phyloP scores from a whole-genome alignment of 2,888 invertebrate genomes.

The Adelognathus sp. region DNA sequence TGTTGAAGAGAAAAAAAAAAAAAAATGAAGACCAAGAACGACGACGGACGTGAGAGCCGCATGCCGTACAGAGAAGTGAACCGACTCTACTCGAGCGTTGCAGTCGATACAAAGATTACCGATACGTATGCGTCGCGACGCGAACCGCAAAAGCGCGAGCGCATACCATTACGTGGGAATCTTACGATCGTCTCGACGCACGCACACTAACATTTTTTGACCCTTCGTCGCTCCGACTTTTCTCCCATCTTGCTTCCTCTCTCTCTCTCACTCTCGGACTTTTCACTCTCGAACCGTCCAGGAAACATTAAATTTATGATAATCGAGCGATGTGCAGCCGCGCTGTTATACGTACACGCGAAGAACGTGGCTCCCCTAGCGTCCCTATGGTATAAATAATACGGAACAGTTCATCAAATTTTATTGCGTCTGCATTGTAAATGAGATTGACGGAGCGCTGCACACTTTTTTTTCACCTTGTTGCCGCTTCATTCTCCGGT shows the following conservation, averaged over 20 bases:
- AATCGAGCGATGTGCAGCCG: conserved; percentile 36
- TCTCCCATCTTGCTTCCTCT: not conserved
- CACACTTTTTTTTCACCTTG: conserved; percentile 7
- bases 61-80: not conserved
- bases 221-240: not conserved
- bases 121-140: conserved; percentile 22
- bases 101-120: conserved; percentile 19
- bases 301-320: conserved; percentile 59
- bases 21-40: not conserved
- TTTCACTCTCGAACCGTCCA: conserved; percentile 23
- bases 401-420: conserved; percentile 59
- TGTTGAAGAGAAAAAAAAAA: not conserved
- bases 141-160: conserved; percentile 17
- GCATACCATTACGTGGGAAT: conserved; percentile 46
- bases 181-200: conserved; percentile 16
- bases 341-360: too few species aligned
- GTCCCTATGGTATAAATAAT: conserved; percentile 57
- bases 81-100: too few species aligned
- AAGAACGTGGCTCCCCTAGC: too few species aligned
- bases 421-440: conserved; percentile 61
- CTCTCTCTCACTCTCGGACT: not conserved
- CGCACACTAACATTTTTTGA: too few species aligned
- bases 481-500: too few species aligned
- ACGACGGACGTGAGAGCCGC: not conserved
- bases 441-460: conserved; percentile 57